phyloP scores from a whole-genome alignment of 2,113 vertebrate species.

The Myrmecophaga tridactyla region DNA sequence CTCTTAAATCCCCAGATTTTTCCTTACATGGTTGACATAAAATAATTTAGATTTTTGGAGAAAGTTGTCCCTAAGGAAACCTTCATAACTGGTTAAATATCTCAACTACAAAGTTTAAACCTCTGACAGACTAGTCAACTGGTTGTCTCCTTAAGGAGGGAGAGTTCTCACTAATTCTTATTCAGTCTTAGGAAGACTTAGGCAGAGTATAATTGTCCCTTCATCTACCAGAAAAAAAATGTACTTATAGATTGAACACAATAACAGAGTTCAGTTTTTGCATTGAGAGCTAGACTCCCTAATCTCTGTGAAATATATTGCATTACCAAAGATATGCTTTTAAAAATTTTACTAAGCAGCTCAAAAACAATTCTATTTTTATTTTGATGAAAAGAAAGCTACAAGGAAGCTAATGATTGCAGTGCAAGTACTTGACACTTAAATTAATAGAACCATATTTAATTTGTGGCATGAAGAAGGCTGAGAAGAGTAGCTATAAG shows the following conservation, averaged over 20 bases:
- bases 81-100: not conserved
- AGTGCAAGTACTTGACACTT: not conserved
- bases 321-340: not conserved
- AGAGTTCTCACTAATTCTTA: not conserved
- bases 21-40: not conserved
- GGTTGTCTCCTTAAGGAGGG: not conserved
- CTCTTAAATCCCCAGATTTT: not conserved
- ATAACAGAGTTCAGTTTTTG: not conserved
- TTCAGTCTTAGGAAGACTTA: not conserved
- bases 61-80: not conserved
- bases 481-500: not conserved
- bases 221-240: not conserved
- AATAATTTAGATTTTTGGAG: not conserved
- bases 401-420: not conserved
- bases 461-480: not conserved
- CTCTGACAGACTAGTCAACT: not conserved
- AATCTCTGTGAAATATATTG: not conserved
- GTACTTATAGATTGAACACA: not conserved
- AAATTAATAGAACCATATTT: constrained; percentile 25
- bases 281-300: not conserved
- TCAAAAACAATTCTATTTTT: constrained; percentile 18
- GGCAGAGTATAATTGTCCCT: not conserved
- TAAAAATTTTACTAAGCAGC: not conserved
- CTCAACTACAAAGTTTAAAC: not conserved
- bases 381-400: constrained; percentile 26